Evolutionary conservation across 2,113 vertebrate genomes (phyloP), one percentile per base, ranked within the genome.

Genomic region (Saimiri boliviensis): DNA sequence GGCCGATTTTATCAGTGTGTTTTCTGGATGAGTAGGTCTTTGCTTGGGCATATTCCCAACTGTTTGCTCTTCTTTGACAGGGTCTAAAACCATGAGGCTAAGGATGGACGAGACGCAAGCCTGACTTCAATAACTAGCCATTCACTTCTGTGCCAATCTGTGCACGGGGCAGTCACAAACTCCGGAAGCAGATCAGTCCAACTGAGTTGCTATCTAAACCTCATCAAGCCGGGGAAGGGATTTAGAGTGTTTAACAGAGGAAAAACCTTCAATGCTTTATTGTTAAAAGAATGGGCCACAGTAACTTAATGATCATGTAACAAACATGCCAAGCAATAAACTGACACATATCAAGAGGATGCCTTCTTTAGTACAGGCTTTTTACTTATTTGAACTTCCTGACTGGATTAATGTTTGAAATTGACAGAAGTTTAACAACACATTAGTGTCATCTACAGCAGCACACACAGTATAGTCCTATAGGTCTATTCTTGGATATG

Each of bases 21-120:
- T 86, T 92, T 97, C 94, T 98, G 98, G 98, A 97, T 47, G 83
- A 93, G 71, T 76, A 73, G 97, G 97, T 88, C 98, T 97, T 49
- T 73, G 90, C 93, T 94, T 95, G 95, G 96, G 92, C 89, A 95
- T 73, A 94, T 97, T 97, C 97, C 96, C 97, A 97, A 92, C 96
- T 98, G 94, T 97, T 97, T 97, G 90, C 30, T 93, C 66, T 89
- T 95, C 96, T 98, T 98, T 37, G 91, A 96, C 94, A 98, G n/a
- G 94, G 93, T 97, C 92, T 93, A 97, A 96, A 98, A 98, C 73
- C 63, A 96, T 68, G 66, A 98, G 97, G 95, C 96, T 71, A 95
- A 93, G 95, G 96, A 97, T 93, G 86, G 70, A 17, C 92, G 54
- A 73, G 81, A 89, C 76, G 1, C 95, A 95, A 96, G 89, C 79